Evolutionary conservation across 2,888 invertebrate genomes (phyloP), one percentile per base, ranked within the genome.

Genomic region (Drosophila niveifrons): DNA sequence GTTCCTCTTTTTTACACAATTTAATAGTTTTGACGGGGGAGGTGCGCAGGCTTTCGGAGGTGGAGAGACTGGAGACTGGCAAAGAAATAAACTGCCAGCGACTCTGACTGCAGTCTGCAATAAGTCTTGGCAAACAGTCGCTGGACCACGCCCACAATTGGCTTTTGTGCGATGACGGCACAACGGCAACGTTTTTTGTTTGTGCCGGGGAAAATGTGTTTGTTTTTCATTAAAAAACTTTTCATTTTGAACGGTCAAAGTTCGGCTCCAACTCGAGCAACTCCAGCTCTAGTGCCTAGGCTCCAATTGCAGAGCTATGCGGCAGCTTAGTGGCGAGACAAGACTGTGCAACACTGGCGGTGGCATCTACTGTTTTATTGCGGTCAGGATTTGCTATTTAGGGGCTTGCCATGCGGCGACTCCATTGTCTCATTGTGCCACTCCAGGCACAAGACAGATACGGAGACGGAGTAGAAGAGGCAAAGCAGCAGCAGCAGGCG

Each of bases 161-260:
- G 75, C 83, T 80, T 82, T 83, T 82, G 83, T 83, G 78, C 71
- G 55, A 62, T 73, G 53, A 50, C 53, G 46, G 56, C 23, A 46
- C 51, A 52, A n/a, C 36, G n/a, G 36, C 47, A 52, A 34, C 48
- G 53, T 28, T 59, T 70, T 72, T 66, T 69, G 53, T 72, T 62
- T 63, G 68, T 69, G 69, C 62, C 68, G 65, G 75, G 67, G 75
- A 80, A 86, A 88, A 87, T 89, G 77, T 91, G 89, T 91, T 91
- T 90, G 84, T 87, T 90, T 91, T 90, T 90, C 90, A 90, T 90
- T 91, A 90, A 89, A 83, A 91, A 90, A 82, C 69, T 87, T 87
- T 89, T 82, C 81, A 74, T 77, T 88, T 84, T 80, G 75, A 89
- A 78, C 73, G 82, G 83, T 76, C 80, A 89, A 80, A 88, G 89